These are phyloP conservation scores for Perodicticus potto DNA, from an alignment of 2,797 vertebrate genomes.

Conservation along the genomic window DNA sequence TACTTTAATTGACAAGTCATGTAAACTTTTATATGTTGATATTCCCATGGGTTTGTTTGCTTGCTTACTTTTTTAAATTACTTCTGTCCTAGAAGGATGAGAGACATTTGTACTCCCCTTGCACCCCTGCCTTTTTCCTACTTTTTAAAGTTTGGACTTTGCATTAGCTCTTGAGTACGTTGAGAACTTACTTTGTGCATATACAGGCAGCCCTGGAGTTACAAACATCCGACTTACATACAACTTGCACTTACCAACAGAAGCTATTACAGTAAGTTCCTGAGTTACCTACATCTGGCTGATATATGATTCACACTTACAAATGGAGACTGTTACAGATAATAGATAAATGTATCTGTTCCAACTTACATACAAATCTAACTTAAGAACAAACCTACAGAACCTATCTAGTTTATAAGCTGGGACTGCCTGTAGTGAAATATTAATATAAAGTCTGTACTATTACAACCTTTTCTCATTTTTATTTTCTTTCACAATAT, in stretches of 20 bases:
- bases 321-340: too few relatives aligned
- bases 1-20: slow-evolving; percentile 32
- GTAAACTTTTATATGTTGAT: neutral
- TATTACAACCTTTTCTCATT: neutral
- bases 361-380: too few relatives aligned
- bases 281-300: too few relatives aligned
- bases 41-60: neutral
- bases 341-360: too few relatives aligned
- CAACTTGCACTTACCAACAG: too few relatives aligned
- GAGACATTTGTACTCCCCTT: neutral
- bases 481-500: slow-evolving; percentile 32
- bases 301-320: too few relatives aligned
- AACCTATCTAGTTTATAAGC: too few relatives aligned
- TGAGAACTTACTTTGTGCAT: neutral
- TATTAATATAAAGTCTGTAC: neutral
- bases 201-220: too few relatives aligned
- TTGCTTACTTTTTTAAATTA: neutral
- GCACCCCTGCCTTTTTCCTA: neutral
- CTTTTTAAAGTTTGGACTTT: neutral
- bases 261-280: too few relatives aligned
- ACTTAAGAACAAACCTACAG: too few relatives aligned
- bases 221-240: too few relatives aligned
- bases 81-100: neutral
- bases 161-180: neutral
- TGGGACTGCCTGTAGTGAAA: neutral